These are phyloP conservation scores for Danio albolineatus DNA, from an alignment of 2,797 vertebrate genomes.

Conservation along the genomic window DNA sequence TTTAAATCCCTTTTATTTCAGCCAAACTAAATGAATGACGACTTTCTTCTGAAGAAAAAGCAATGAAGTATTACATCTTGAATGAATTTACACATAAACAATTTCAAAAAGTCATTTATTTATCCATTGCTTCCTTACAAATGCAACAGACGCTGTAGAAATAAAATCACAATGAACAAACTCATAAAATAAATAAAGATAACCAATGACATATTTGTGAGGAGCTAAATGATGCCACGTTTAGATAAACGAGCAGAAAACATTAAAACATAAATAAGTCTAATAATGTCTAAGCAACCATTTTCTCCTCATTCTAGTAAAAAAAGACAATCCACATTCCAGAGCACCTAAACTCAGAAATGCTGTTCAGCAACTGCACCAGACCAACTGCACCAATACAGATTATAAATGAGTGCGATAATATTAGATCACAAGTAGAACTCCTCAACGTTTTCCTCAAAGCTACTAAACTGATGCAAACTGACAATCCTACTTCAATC, in stretches of 20 bases:
- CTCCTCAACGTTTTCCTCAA: not conserved
- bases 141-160: not conserved
- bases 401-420: not conserved
- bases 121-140: conserved; percentile 16
- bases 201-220: not conserved
- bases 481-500: not conserved
- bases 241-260: not conserved
- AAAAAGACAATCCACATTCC: not conserved
- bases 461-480: not conserved
- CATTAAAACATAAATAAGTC: not conserved
- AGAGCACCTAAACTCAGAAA: not conserved
- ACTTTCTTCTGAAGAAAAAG: too few species aligned
- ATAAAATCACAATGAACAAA: conserved; percentile 12
- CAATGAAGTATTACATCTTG: not conserved
- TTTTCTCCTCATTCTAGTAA: not conserved
- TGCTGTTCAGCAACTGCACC: not conserved
- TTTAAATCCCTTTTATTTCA: too few species aligned
- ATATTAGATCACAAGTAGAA: not conserved
- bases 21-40: too few species aligned
- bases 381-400: not conserved
- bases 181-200: conserved; percentile 45
- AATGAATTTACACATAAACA: not conserved
- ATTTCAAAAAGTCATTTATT: conserved; percentile 47
- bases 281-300: not conserved
- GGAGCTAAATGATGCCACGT: not conserved